Percentiles rank a stretch among this genome's conserved stretches.
Evolutionary conservation across 2,797 vertebrate genomes (phyloP).

Genomic region (Mus caroli): DNA sequence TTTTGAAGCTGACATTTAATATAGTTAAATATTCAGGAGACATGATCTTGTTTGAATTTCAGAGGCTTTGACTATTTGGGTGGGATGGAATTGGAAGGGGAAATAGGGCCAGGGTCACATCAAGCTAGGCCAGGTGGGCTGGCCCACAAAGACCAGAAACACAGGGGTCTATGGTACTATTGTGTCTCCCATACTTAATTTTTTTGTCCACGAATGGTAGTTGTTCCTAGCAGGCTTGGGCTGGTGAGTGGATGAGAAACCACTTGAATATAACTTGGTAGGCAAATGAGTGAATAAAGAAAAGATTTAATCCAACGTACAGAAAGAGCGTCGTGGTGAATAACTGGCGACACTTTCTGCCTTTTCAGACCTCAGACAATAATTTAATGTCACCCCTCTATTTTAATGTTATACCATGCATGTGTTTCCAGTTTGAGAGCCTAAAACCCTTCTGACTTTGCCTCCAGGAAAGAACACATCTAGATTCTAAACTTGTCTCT

Average conservation of each 20-base stretch:
- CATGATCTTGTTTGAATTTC: background rate
- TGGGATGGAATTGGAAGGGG: background rate
- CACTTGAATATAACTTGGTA: constrained; percentile 5
- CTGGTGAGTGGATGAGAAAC: background rate
- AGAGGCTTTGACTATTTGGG: background rate
- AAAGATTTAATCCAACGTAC: background rate
- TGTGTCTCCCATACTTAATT: rapidly evolving
- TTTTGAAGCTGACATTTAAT: background rate
- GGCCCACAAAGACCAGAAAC: background rate
- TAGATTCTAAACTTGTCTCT: background rate
- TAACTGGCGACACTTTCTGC: background rate
- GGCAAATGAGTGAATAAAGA: background rate
- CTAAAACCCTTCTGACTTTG: background rate
- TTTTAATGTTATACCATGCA: background rate
- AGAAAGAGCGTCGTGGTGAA: background rate
- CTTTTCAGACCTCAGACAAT: background rate
- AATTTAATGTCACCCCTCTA: background rate
- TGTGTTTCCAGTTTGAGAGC: background rate
- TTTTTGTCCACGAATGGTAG: background rate
- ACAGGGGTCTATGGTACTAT: rapidly evolving
- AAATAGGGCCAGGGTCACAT: background rate
- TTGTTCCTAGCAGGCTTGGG: too few relatives aligned
- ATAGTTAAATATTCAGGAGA: background rate
- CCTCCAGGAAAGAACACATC: background rate
- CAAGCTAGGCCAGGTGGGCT: background rate